Conservation (phyloP, 2,113 vertebrate species). For the Prionailurus viverrinus region DNA sequence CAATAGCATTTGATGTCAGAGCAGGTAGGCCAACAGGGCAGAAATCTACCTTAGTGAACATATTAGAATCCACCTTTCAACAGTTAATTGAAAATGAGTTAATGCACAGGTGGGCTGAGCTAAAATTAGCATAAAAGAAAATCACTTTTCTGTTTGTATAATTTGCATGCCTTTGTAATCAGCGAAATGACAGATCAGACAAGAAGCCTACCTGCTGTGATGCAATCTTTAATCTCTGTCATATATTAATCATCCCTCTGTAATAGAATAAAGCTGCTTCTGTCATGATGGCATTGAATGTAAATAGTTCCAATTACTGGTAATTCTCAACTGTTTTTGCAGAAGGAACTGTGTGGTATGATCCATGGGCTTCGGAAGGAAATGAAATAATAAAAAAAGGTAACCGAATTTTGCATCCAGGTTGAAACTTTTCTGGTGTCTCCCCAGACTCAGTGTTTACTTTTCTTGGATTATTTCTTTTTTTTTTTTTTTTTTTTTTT, state of each 20-base stretch:
- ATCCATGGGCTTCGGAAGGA: conserved; percentile 26
- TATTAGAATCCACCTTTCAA: conserved; percentile 22
- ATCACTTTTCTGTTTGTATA: conserved; percentile 69
- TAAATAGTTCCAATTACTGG: conserved; percentile 73
- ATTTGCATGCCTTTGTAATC: conserved; percentile 80
- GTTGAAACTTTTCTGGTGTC: conserved; percentile 42
- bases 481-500: too few species aligned
- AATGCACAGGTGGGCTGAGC: conserved; percentile 65
- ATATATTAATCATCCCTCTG: conserved; percentile 64
- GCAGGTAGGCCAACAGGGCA: not conserved
- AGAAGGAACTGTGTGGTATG: conserved; percentile 16
- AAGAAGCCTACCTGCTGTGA: conserved; percentile 49
- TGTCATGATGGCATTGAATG: conserved; percentile 45
- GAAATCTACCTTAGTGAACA: not conserved
- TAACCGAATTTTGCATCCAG: not conserved
- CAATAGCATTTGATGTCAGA: not conserved
- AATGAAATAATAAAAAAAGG: conserved; percentile 55
- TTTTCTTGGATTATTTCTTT: conserved; percentile 59
- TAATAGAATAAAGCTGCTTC: conserved; percentile 79
- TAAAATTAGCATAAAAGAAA: conserved; percentile 77
- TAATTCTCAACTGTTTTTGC: conserved; percentile 67
- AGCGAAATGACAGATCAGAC: conserved; percentile 61
- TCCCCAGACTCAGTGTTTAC: conserved; percentile 33
- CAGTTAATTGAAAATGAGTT: conserved; percentile 57
- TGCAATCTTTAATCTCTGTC: conserved; percentile 66